phyloP scores from a whole-genome alignment of 2,113 vertebrate genomes.

The Patagioenas fasciata region DNA sequence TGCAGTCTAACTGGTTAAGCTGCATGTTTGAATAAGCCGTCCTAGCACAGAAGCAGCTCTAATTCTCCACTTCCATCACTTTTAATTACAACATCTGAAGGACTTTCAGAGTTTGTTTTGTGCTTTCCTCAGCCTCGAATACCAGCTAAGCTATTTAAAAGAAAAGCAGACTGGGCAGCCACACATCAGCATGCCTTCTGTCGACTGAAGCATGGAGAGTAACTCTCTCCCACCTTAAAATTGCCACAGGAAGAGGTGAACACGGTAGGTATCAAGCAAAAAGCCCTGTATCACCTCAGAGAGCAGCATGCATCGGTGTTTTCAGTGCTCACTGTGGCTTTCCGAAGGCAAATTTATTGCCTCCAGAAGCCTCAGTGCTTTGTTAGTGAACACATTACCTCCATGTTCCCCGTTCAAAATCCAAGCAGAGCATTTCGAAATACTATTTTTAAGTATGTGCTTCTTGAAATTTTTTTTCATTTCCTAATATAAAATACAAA shows the following conservation, averaged over 20 bases:
- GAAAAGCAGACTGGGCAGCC: constrained; percentile 50
- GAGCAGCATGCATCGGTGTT: neutral
- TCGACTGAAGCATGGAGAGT: constrained; percentile 51
- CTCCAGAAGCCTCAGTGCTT: neutral
- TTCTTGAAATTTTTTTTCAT: neutral
- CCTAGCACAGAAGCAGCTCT: constrained; percentile 49
- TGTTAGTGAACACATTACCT: neutral
- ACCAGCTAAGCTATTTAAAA: constrained; percentile 46
- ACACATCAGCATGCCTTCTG: constrained; percentile 45
- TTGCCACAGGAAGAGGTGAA: constrained; percentile 55
- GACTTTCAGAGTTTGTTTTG: constrained; percentile 70
- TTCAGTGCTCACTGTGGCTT: neutral
- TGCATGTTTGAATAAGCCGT: constrained; percentile 53
- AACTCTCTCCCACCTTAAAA: neutral
- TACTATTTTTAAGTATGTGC: neutral
- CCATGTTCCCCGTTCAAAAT: neutral
- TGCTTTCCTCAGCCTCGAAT: constrained; percentile 63
- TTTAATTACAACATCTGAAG: constrained; percentile 75
- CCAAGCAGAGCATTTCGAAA: neutral
- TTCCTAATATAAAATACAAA: neutral
- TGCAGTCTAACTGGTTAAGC: constrained; percentile 60
- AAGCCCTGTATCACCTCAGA: neutral
- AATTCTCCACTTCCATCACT: constrained; percentile 69
- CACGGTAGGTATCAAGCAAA: neutral
- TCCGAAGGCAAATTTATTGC: neutral